Percentiles rank a stretch among this genome's conserved stretches.
phyloP scores from a whole-genome alignment of 1,140 invertebrate species.

The Pseudomyrmex sp. region DNA sequence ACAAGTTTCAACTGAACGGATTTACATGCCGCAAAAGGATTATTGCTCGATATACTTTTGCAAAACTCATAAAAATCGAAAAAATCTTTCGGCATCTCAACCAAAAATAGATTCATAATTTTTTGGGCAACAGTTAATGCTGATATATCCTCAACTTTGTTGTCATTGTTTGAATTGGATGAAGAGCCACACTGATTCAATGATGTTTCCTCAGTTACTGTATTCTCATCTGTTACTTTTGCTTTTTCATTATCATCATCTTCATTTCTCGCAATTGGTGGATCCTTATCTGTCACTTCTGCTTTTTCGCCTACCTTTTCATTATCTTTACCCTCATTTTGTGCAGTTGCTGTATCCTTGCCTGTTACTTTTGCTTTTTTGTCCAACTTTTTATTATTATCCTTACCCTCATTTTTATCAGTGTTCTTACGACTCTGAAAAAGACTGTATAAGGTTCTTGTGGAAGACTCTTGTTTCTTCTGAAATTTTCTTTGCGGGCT shows the following conservation, averaged over 20 bases:
- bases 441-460: conserved; percentile 17
- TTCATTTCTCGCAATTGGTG: background rate
- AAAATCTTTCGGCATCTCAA: conserved; percentile 96
- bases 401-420: background rate
- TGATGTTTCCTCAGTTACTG: background rate
- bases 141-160: background rate
- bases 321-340: background rate
- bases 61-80: conserved; percentile 94
- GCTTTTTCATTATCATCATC: background rate
- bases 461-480: background rate
- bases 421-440: conserved; percentile 18
- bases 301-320: too few species aligned
- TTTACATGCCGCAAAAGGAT: conserved; percentile 89
- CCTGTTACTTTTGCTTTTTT: background rate
- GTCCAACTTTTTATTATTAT: background rate
- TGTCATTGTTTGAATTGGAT: background rate
- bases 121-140: conserved; percentile 74
- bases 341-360: background rate
- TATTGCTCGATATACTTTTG: conserved; percentile 86
- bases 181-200: background rate
- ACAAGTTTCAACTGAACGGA: conserved; percentile 90
- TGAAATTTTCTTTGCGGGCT: conserved; percentile 31
- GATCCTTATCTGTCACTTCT: too few species aligned
- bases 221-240: background rate
- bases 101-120: conserved; percentile 91